A percentile compares a stretch with the other conserved stretches of the same genome.
Conservation (phyloP, 2,888 invertebrate genomes). For the Lasioglossum calceatum region DNA sequence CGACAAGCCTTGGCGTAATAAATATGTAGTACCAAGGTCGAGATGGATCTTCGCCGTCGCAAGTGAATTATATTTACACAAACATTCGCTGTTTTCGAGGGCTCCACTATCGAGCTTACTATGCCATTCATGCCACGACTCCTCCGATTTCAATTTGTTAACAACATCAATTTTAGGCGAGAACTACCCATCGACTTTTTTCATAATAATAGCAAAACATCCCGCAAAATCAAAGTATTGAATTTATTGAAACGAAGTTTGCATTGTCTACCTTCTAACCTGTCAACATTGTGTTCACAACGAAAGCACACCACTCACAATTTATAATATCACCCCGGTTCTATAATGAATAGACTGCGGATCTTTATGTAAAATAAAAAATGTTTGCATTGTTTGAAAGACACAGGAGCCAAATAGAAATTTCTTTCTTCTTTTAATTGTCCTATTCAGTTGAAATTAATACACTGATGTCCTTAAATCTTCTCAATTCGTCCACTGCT, state of each 20-base stretch:
- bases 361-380: too few relatives aligned
- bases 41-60: background rate
- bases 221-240: background rate
- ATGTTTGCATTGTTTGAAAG: too few relatives aligned
- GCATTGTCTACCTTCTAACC: background rate
- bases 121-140: constrained; percentile 22
- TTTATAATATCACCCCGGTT: background rate
- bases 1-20: background rate
- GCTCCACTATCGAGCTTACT: constrained; percentile 25
- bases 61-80: constrained; percentile 15
- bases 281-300: background rate
- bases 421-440: too few relatives aligned
- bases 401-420: too few relatives aligned
- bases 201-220: background rate
- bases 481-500: too few relatives aligned
- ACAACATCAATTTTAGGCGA: background rate
- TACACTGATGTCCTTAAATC: too few relatives aligned
- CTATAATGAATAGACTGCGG: too few relatives aligned
- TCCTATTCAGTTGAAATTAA: too few relatives aligned
- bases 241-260: background rate
- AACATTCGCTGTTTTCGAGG: constrained; percentile 6
- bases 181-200: background rate
- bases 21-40: constrained; percentile 33
- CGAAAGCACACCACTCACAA: background rate
- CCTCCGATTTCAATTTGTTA: background rate